Conservation (phyloP, 2,113 vertebrate species). For the Accipiter virgatus region DNA sequence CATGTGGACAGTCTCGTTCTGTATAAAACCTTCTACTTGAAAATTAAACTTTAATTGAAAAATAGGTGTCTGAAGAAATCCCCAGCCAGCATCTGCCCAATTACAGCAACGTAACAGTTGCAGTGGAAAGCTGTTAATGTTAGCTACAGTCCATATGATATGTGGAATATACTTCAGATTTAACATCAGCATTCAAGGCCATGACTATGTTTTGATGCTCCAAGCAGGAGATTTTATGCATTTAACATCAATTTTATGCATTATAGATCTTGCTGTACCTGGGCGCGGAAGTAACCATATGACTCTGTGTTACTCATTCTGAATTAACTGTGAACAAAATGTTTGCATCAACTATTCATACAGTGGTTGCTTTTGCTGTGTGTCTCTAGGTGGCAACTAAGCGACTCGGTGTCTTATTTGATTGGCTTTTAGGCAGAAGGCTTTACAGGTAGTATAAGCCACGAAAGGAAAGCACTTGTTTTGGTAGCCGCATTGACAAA, state of each 20-base stretch:
- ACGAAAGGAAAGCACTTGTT: neutral
- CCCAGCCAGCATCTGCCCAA: neutral
- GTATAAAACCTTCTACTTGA: conserved; percentile 31
- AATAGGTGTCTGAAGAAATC: conserved; percentile 26
- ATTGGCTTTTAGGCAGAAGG: conserved; percentile 51
- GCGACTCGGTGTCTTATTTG: conserved; percentile 22
- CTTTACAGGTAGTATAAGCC: neutral
- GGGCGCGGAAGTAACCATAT: neutral
- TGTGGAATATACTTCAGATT: conserved; percentile 22
- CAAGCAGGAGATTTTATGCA: conserved; percentile 23
- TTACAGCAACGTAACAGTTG: neutral
- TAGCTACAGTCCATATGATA: conserved; percentile 2
- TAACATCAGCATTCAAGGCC: conserved; percentile 49
- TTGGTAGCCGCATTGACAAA: conserved; percentile 27
- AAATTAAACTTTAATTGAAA: conserved; percentile 56
- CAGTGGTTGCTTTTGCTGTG: neutral
- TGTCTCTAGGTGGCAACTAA: conserved; percentile 30
- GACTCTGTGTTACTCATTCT: conserved; percentile 19
- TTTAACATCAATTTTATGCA: conserved; percentile 25
- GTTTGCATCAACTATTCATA: conserved; percentile 26
- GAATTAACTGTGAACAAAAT: conserved; percentile 49
- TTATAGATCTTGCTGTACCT: conserved; percentile 21
- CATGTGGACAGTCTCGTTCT: neutral
- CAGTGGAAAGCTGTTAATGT: neutral
- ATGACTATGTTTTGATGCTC: conserved; percentile 34